Evolutionary conservation across 1,140 invertebrate species (phyloP).

Genomic region (Latrodectus geometricus): DNA sequence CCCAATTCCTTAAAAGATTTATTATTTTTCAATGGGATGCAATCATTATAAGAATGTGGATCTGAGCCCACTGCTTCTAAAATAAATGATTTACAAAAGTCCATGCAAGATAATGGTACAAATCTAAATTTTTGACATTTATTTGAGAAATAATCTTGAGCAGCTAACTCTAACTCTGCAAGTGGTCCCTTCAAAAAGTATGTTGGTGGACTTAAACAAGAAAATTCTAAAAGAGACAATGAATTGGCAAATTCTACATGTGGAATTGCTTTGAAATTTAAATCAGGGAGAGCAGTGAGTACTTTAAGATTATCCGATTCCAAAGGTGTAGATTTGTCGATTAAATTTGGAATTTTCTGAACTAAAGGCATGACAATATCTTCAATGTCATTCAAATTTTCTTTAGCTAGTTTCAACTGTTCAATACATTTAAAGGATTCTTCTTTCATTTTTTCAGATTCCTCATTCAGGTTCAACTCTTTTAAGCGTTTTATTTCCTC

Average conservation of each 20-base stretch:
- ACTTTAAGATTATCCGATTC: neutral
- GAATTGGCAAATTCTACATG: neutral
- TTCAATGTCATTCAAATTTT: slow-evolving; percentile 27
- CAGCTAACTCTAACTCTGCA: slow-evolving; percentile 20
- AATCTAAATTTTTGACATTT: neutral
- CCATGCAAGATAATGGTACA: slow-evolving; percentile 18
- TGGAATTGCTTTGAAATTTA: neutral
- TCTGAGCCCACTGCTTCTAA: slow-evolving; percentile 31
- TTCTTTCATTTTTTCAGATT: neutral
- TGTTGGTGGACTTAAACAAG: neutral
- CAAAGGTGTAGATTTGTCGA: slow-evolving; percentile 7
- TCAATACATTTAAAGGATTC: neutral
- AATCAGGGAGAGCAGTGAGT: neutral
- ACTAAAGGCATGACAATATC: slow-evolving; percentile 15
- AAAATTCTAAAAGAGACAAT: slow-evolving; percentile 1
- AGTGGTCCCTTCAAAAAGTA: slow-evolving; percentile 23
- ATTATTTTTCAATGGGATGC: slow-evolving; percentile 3
- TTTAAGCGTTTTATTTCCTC: slow-evolving; percentile 2
- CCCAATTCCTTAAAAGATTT: neutral
- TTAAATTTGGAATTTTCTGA: slow-evolving; percentile 19
- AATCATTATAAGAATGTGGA: slow-evolving; percentile 7
- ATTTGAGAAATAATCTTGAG: slow-evolving; percentile 23
- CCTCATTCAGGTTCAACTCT: neutral
- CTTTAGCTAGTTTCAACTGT: slow-evolving; percentile 9
- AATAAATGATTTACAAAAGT: slow-evolving; percentile 50